phyloP scores from a whole-genome alignment of 2,888 invertebrate species.

The Drosophila anomalata region DNA sequence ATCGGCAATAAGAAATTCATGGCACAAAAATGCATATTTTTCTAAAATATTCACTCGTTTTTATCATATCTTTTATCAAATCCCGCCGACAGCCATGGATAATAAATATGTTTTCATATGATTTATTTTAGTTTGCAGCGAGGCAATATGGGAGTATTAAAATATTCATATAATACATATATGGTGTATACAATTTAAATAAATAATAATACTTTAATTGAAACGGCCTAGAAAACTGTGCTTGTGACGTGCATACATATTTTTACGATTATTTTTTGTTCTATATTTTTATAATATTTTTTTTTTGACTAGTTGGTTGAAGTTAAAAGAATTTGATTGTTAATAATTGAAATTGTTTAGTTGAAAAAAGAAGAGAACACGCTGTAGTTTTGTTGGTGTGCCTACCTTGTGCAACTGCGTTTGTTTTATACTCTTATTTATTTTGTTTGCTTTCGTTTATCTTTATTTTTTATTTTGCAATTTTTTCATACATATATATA shows the following conservation, averaged over 20 bases:
- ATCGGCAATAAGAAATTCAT: constrained; percentile 6
- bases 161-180: constrained; percentile 59
- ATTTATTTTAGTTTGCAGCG: constrained; percentile 44
- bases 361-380: constrained; percentile 63
- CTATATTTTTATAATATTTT: constrained; percentile 25
- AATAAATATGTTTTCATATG: constrained; percentile 39
- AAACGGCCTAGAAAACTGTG: constrained; percentile 77
- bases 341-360: constrained; percentile 74
- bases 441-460: constrained; percentile 56
- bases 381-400: constrained; percentile 79
- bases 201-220: constrained; percentile 71
- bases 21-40: constrained; percentile 18
- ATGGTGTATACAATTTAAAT: constrained; percentile 56
- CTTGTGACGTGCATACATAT: constrained; percentile 74
- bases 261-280: constrained; percentile 46
- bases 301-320: constrained; percentile 49
- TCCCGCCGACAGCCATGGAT: constrained; percentile 50
- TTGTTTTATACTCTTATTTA: constrained; percentile 73
- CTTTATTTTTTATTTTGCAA: constrained; percentile 53
- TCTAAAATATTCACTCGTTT: background rate
- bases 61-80: constrained; percentile 50
- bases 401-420: constrained; percentile 83
- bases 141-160: constrained; percentile 29
- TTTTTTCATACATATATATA: constrained; percentile 54
- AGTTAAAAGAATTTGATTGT: constrained; percentile 52